These are phyloP conservation scores for Anodontia alba DNA, from an alignment of 2,888 invertebrate species.

Conservation along the genomic window DNA sequence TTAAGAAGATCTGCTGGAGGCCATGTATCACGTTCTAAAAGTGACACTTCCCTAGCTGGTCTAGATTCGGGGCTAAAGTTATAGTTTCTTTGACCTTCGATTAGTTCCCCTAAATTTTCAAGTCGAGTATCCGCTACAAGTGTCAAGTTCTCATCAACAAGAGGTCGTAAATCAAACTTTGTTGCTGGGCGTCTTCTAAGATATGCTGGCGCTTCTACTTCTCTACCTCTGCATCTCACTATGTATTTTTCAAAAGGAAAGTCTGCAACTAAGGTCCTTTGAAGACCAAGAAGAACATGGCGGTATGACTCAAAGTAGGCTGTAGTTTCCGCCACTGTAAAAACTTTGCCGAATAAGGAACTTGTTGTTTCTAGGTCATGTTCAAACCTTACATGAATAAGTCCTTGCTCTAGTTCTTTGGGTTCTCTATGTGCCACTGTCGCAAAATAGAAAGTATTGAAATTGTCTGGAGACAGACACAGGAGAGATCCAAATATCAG, in stretches of 20 bases:
- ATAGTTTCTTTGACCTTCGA: slow-evolving; percentile 19
- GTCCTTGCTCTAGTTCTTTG: slow-evolving; percentile 67
- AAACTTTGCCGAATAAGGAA: slow-evolving; percentile 42
- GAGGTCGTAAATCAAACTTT: slow-evolving; percentile 64
- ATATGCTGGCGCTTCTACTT: slow-evolving; percentile 69
- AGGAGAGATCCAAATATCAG: slow-evolving; percentile 91
- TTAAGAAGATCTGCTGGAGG: slow-evolving; percentile 69
- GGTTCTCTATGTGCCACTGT: slow-evolving; percentile 85
- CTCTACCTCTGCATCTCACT: slow-evolving; percentile 55
- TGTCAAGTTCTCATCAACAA: slow-evolving; percentile 62
- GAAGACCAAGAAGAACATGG: slow-evolving; percentile 90
- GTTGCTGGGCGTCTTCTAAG: slow-evolving; percentile 40
- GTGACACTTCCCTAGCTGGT: slow-evolving; percentile 39
- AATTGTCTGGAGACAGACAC: slow-evolving; percentile 90
- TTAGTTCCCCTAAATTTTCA: slow-evolving; percentile 40
- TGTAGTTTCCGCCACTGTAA: slow-evolving; percentile 90
- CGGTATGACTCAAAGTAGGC: slow-evolving; percentile 94
- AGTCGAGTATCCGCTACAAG: slow-evolving; percentile 49
- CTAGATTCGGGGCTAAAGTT: slow-evolving; percentile 41
- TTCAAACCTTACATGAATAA: slow-evolving; percentile 72
- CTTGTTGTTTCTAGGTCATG: slow-evolving; percentile 39
- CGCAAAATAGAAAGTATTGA: slow-evolving; percentile 89
- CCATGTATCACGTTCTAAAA: slow-evolving; percentile 41
- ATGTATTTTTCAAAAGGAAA: slow-evolving; percentile 74
- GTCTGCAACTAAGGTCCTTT: slow-evolving; percentile 86